Conservation (phyloP, 2,888 invertebrate genomes). For the Drepana falcataria region DNA sequence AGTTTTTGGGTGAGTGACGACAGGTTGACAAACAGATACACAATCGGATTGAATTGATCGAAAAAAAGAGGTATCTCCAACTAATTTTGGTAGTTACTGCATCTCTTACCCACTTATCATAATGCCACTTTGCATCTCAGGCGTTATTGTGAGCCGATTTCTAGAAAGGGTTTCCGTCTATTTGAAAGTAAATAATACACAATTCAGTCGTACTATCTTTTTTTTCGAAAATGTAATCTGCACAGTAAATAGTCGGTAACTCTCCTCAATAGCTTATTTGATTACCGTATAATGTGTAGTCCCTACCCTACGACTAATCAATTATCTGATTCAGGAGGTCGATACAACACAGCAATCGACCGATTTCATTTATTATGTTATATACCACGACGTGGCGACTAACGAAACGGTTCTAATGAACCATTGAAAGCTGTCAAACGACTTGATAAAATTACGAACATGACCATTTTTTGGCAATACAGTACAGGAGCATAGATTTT, state of each 20-base stretch:
- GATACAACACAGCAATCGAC: conserved; percentile 24
- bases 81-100: too few relatives aligned
- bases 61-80: too few relatives aligned
- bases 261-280: background rate
- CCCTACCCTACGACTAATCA: background rate
- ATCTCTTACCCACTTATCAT: too few relatives aligned
- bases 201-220: too few relatives aligned
- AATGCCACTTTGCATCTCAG: too few relatives aligned
- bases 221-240: background rate
- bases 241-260: background rate
- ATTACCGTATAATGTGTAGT: background rate
- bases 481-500: too few relatives aligned
- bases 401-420: conserved; percentile 25
- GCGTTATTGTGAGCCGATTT: too few relatives aligned
- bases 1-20: too few relatives aligned
- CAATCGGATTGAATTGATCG: too few relatives aligned
- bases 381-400: conserved; percentile 6
- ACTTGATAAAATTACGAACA: background rate
- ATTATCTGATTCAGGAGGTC: conserved; percentile 4
- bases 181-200: too few relatives aligned
- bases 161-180: too few relatives aligned
- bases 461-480: background rate
- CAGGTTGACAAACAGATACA: too few relatives aligned
- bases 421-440: conserved; percentile 18
- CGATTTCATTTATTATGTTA: conserved; percentile 18